A percentile compares a stretch with the other conserved stretches of the same genome.
phyloP scores from a whole-genome alignment of 2,888 invertebrate genomes.

The Balanococcus diminutus region DNA sequence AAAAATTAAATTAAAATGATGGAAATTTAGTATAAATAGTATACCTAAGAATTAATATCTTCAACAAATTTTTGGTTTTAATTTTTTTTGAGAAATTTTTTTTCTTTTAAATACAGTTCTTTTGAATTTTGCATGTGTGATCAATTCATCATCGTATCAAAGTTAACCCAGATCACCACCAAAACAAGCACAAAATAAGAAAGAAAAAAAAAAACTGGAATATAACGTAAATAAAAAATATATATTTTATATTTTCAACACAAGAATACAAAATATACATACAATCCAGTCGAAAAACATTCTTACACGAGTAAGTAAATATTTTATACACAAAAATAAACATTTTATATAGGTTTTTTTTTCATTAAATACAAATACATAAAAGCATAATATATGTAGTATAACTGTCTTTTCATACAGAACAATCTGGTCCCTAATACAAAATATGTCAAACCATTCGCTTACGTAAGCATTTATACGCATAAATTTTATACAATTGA shows the following conservation, averaged over 20 bases:
- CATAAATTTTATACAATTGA: background rate
- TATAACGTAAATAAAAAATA: conserved; percentile 2
- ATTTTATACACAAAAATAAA: background rate
- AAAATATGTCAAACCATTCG: background rate
- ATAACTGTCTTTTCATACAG: background rate
- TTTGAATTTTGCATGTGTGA: no score
- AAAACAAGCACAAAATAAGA: background rate
- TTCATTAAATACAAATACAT: background rate
- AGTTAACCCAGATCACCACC: no score
- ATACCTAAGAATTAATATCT: no score
- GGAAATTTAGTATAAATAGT: no score
- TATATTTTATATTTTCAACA: conserved; percentile 7
- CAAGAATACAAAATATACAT: background rate
- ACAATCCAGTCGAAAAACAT: background rate
- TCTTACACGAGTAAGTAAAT: background rate
- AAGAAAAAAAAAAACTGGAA: background rate
- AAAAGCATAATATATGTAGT: background rate
- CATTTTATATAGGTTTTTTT: no score
- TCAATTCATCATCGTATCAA: no score
- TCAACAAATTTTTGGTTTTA: no score
- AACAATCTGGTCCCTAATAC: conserved; percentile 22
- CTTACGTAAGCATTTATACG: background rate
- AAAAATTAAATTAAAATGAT: no score
- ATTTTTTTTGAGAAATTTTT: no score
- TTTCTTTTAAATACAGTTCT: no score